Evolutionary conservation across 1,140 invertebrate genomes (phyloP), one percentile per base, ranked within the genome.

Genomic region (Trypoxylus dichotomus): DNA sequence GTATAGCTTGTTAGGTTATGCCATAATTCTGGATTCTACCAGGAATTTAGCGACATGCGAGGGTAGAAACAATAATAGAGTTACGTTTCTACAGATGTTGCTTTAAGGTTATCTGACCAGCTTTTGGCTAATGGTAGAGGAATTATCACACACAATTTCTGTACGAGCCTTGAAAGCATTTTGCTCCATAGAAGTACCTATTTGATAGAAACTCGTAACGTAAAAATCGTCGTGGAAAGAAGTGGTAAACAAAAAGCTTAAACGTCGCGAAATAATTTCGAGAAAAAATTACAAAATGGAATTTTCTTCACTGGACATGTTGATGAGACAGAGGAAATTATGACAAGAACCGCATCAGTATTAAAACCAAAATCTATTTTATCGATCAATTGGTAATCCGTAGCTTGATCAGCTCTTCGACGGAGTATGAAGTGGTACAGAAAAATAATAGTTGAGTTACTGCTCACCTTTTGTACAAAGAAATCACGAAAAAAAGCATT

Each of bases 91-190:
- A 41, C 27, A 8, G 41, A 74, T 37, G 37, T 19, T 63, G 58
- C 11, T 42, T 42, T 42, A 42, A 63, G 24, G n/a, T 79, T 83
- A 60, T 80, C 77, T 29, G 80, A 79, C 78, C 77, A 82, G 63
- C 77, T 85, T 76, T 79, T 85, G 27, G 60, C 83, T 80, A 81
- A 77, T 68, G 84, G 84, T 15, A 83, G 86, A 77, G 81, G 83
- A 24, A 58, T 88, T 8, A 82, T 82, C 47, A 83, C 84, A 0
- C 86, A 88, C 75, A 87, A 88, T 80, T 88, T 81, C 75, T 87
- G 88, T 78, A 88, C 85, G 10, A 85, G 82, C 47, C 73, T 85
- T 27, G 77, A 81, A 25, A 58, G 83, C 37, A 82, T 84, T 76
- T 80, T 88, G 42, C 80, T 86, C 32, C 6, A 78, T 10, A 82